Percentiles rank a stretch among this genome's conserved stretches.
phyloP scores from a whole-genome alignment of 2,797 vertebrate species.

The Onychomys arenicola region DNA sequence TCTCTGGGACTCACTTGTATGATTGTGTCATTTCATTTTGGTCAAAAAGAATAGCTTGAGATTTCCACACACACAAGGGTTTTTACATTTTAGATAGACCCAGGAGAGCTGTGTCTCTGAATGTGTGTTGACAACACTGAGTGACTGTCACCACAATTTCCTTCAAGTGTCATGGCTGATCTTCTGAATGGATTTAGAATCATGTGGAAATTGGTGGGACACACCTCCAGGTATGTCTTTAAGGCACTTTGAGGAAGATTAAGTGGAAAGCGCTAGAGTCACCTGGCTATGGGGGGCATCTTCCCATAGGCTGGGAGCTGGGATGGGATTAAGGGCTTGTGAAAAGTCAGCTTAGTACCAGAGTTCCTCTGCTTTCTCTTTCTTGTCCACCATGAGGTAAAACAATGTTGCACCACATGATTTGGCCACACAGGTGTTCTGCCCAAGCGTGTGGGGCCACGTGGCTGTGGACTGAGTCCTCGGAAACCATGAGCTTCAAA shows the following conservation, averaged over 20 bases:
- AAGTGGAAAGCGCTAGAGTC: not conserved
- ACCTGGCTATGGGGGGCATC: not conserved
- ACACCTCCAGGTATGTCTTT: not conserved
- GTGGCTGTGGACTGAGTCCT: not conserved
- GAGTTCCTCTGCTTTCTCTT: not conserved
- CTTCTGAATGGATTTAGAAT: not conserved
- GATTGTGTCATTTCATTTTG: not conserved
- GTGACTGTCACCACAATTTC: not conserved
- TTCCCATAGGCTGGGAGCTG: not conserved
- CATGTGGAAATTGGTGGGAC: not conserved
- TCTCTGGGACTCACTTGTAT: not conserved
- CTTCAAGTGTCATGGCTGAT: not conserved
- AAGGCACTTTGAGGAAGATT: not conserved
- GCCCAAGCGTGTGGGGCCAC: not conserved
- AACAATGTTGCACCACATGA: not conserved
- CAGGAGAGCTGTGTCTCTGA: not conserved
- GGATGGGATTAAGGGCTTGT: not conserved
- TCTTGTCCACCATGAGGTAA: no score
- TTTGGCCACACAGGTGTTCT: not conserved
- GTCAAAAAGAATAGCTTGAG: not conserved
- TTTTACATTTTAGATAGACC: not conserved
- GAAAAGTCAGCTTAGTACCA: not conserved
- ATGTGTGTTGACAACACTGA: not conserved
- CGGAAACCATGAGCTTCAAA: not conserved
- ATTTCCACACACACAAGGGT: no score